phyloP scores from a whole-genome alignment of 2,797 vertebrate genomes.

The Scolopax rusticola region DNA sequence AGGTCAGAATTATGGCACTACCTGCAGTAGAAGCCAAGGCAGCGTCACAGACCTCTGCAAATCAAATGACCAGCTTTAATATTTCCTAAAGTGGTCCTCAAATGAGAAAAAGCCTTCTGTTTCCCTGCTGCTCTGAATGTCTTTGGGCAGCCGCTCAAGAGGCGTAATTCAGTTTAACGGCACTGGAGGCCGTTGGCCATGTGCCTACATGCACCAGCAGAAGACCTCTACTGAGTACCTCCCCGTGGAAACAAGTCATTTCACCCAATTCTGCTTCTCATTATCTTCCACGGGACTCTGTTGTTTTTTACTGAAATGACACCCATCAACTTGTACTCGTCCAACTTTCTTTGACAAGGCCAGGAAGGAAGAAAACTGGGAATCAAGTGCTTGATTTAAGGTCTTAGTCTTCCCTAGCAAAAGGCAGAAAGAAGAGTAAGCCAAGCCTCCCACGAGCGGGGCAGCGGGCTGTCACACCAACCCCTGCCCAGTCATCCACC shows the following conservation, averaged over 20 bases:
- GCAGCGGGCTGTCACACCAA: background rate
- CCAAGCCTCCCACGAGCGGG: background rate
- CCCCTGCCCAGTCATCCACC: background rate
- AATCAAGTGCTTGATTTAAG: background rate
- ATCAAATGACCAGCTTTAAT: background rate
- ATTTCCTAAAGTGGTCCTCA: constrained; percentile 5
- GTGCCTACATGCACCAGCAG: background rate
- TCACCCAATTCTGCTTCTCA: background rate
- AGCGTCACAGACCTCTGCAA: background rate
- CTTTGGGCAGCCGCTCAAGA: constrained; percentile 2
- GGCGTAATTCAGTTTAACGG: background rate
- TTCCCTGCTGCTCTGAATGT: background rate
- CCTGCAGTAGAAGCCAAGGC: background rate
- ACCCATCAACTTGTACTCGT: background rate
- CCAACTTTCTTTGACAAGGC: background rate
- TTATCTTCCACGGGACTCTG: background rate
- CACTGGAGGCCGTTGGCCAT: constrained; percentile 8
- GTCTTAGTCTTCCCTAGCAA: background rate
- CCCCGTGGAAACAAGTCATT: background rate
- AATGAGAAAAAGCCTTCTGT: constrained; percentile 18
- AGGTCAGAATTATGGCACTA: background rate
- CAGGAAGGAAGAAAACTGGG: background rate
- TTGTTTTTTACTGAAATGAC: background rate
- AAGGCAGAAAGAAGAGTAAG: background rate
- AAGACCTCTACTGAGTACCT: background rate